Conservation (phyloP, 2,113 vertebrate genomes). For the Rhinoderma darwinii region DNA sequence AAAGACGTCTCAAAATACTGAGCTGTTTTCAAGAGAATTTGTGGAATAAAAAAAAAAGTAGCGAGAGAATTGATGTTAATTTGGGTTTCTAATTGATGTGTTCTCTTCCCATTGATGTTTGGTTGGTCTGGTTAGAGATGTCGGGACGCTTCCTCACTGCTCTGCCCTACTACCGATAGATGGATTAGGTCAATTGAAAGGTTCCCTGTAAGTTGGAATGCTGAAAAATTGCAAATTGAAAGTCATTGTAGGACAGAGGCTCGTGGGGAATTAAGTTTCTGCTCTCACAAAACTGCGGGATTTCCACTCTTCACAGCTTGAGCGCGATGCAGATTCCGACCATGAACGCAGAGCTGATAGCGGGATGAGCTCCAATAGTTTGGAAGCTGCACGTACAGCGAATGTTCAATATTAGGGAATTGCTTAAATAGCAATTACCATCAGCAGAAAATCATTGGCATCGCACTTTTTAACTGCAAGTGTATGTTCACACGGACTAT, state of each 20-base stretch:
- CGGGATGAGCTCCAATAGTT: not conserved
- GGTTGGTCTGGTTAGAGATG: not conserved
- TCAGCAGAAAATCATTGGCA: not conserved
- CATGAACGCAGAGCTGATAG: not conserved
- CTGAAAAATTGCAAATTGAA: not conserved
- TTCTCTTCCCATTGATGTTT: not conserved
- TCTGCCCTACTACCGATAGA: not conserved
- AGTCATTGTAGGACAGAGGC: not conserved
- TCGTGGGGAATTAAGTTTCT: not conserved
- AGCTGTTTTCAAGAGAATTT: no score
- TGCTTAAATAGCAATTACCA: not conserved
- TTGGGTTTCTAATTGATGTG: conserved; percentile 32
- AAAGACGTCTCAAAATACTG: no score
- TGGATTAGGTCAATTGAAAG: conserved; percentile 13
- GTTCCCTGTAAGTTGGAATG: not conserved
- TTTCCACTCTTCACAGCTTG: conserved; percentile 24
- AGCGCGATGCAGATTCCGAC: not conserved
- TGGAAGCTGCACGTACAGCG: not conserved
- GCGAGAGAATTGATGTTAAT: conserved; percentile 35
- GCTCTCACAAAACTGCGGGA: not conserved
- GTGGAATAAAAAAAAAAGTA: no score
- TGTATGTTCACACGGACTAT: no score
- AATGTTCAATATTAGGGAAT: not conserved
- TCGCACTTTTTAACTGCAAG: no score
- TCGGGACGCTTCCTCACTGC: not conserved